A percentile compares a stretch with the other conserved stretches of the same genome.
phyloP scores from a whole-genome alignment of 2,113 vertebrate genomes.

The Pardalotus punctatus region DNA sequence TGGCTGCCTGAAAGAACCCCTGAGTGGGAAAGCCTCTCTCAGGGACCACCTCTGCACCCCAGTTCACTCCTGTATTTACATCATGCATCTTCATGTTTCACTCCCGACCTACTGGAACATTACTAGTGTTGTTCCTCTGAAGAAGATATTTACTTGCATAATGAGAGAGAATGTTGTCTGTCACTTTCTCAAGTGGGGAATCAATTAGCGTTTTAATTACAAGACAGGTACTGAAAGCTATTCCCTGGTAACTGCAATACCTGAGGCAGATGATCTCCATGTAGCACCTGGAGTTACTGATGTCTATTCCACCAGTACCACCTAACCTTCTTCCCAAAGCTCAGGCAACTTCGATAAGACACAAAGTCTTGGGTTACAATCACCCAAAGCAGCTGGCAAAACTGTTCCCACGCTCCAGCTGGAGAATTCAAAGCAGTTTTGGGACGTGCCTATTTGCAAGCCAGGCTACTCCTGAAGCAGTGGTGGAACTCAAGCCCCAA shows the following conservation, averaged over 20 bases:
- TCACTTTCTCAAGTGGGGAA: not conserved
- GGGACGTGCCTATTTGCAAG: not conserved
- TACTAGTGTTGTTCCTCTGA: not conserved
- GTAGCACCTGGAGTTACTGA: not conserved
- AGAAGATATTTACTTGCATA: not conserved
- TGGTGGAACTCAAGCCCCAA: fast-evolving
- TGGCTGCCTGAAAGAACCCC: fast-evolving
- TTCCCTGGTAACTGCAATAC: fast-evolving
- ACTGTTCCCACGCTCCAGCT: not conserved
- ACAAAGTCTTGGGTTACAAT: not conserved
- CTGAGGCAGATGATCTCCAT: fast-evolving
- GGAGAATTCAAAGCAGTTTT: not conserved
- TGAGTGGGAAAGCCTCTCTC: not conserved
- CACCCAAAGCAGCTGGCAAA: not conserved
- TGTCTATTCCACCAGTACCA: too few relatives aligned
- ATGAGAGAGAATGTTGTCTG: fast-evolving
- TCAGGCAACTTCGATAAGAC: not conserved
- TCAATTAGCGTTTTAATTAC: not conserved
- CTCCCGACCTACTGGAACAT: not conserved
- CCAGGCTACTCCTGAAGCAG: not conserved
- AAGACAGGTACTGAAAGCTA: not conserved
- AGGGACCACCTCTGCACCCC: too few relatives aligned
- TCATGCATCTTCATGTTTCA: not conserved
- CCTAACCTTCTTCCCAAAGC: not conserved
- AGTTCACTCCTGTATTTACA: not conserved